phyloP scores from a whole-genome alignment of 1,140 invertebrate genomes.

The Araneus ventricosus region DNA sequence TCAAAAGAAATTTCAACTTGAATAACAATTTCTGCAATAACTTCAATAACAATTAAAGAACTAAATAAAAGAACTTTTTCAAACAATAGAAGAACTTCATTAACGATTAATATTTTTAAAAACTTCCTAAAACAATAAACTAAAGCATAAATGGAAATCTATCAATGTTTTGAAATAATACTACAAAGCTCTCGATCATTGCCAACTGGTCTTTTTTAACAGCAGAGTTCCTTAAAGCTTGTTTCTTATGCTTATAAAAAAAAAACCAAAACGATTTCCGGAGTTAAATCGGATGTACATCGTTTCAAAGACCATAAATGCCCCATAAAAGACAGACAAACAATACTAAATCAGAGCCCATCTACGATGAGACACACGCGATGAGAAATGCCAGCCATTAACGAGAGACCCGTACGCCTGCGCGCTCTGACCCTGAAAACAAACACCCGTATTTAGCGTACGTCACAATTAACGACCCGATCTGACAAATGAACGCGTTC shows the following conservation, averaged over 20 bases:
- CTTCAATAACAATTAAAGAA: no score
- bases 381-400: background rate
- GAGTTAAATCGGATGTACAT: background rate
- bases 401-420: background rate
- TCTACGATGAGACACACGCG: background rate
- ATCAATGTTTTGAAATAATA: no score
- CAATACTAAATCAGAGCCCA: background rate
- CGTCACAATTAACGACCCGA: slow-evolving; percentile 3
- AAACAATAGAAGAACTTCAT: no score
- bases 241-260: background rate
- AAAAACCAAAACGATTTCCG: slow-evolving; percentile 1
- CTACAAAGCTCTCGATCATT: no score
- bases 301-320: background rate
- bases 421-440: slow-evolving; percentile 10
- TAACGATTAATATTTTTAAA: no score
- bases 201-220: background rate
- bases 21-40: no score
- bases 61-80: no score
- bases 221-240: background rate
- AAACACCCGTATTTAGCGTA: slow-evolving; percentile 7
- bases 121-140: no score
- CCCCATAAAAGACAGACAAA: background rate
- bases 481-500: background rate
- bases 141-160: no score
- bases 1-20: no score